Evolutionary conservation across 2,797 vertebrate species (phyloP), one percentile per base, ranked within the genome.

Genomic region (Stomatorhinus walkeri): DNA sequence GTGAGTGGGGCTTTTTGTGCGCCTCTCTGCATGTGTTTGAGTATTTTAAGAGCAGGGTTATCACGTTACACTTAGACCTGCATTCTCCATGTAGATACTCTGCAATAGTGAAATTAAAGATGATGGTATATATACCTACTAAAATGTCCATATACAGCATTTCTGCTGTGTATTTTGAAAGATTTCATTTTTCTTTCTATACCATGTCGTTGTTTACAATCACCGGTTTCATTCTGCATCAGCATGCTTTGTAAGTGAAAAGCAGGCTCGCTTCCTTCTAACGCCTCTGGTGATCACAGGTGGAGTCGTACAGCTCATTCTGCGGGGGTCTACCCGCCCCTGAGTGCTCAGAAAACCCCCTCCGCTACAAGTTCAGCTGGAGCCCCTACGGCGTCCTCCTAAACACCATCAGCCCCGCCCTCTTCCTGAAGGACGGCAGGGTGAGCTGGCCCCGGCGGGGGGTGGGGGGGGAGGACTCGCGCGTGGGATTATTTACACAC

Each of bases 291-390:
- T 5, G 64, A 68, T 36, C 12, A 12, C 90, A 99, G 98, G 95
- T 99, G 92, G 95, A 98, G 91, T 98, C 97, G 0, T 99, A 98
- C 89, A 93, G 93, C 88, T 99, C 98, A 2, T 99, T 97, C 93
- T 99, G 98, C 0, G 98, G 98, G 1, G 98, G 98, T 1, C 94
- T 99, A 12, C 98, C 97, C 79, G 96, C 97, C 90, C 98, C 98
- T 0, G 98, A 99, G 90, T 95, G 95, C 91, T 99, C 98, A 0
- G 96, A 98, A 92, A 99, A 99, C 90, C 98, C 98, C 72, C 95
- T 99, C 79, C 96, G 98, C 88, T 99, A 99, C 94, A 99, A 99
- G 94, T 99, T 99, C 94, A 99, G 98, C 94, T 99, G 98, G 98
- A 99, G 96, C 93, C 98, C 98, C 0, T 95, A 96, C 36, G 96